Conservation (phyloP, 2,113 vertebrate genomes). For the Clinocottus analis region DNA sequence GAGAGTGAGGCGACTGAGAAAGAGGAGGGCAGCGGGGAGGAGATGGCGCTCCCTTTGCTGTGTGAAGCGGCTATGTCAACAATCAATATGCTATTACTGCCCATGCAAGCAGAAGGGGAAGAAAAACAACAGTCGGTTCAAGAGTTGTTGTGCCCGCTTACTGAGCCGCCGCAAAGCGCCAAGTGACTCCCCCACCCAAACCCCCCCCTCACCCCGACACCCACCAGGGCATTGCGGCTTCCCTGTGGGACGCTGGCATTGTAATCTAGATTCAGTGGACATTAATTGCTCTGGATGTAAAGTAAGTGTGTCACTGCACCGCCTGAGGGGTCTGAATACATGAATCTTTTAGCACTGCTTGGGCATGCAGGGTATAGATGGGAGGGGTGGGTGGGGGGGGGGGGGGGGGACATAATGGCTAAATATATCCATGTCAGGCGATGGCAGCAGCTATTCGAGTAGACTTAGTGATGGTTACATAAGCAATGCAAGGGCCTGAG, state of each 20-base stretch:
- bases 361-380: constrained; percentile 71
- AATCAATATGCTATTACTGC: constrained; percentile 81
- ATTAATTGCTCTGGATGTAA: constrained; percentile 94
- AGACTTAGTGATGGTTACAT: constrained; percentile 75
- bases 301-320: constrained; percentile 91
- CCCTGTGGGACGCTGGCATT: constrained; percentile 67
- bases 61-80: constrained; percentile 68
- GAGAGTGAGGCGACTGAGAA: neutral
- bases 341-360: constrained; percentile 92
- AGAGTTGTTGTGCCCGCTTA: constrained; percentile 43
- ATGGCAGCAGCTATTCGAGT: constrained; percentile 71
- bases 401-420: constrained; percentile 62
- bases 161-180: constrained; percentile 39
- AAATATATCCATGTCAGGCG: constrained; percentile 81
- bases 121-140: constrained; percentile 56
- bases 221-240: constrained; percentile 44
- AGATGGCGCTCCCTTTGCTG: constrained; percentile 58
- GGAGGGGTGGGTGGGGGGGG: constrained; percentile 28
- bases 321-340: constrained; percentile 88
- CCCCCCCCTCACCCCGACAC: constrained; percentile 19
- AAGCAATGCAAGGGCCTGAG: constrained; percentile 63
- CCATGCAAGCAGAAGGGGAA: constrained; percentile 64
- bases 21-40: constrained; percentile 36
- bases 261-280: constrained; percentile 89
- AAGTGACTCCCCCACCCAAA: constrained; percentile 40